Percentiles rank a stretch among this genome's conserved stretches.
Evolutionary conservation across 2,113 vertebrate genomes (phyloP).

Genomic region (Lynx canadensis): DNA sequence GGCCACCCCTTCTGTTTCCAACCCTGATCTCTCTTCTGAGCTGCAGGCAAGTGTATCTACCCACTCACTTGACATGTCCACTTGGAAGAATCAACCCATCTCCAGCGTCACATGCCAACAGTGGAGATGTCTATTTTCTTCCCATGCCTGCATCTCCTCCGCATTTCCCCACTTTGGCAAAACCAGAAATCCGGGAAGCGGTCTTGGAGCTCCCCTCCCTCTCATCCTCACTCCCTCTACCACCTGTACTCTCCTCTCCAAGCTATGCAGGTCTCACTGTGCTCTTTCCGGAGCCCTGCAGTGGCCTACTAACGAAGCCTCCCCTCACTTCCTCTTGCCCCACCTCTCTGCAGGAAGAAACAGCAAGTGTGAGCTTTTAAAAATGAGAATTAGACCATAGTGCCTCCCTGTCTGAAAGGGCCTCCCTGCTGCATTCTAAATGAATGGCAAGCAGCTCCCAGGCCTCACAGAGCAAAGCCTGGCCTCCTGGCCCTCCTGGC

Average conservation of each 20-base stretch:
- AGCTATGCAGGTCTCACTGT: background rate
- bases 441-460: background rate
- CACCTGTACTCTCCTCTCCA: background rate
- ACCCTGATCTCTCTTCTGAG: background rate
- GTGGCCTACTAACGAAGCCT: background rate
- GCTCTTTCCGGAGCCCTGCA: background rate
- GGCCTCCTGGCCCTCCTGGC: background rate
- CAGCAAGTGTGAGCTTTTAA: background rate
- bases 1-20: background rate
- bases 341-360: background rate
- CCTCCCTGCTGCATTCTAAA: background rate
- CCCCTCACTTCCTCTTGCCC: background rate
- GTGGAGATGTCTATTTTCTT: background rate
- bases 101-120: background rate
- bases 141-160: background rate
- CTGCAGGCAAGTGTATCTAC: background rate
- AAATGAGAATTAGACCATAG: background rate
- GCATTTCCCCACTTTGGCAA: background rate
- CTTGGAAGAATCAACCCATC: background rate
- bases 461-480: background rate
- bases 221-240: background rate
- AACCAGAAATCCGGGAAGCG: background rate
- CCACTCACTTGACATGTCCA: background rate
- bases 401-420: background rate
- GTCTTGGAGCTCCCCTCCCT: fast-evolving